Evolutionary conservation across 2,797 vertebrate genomes (phyloP).

Genomic region (Poecilia velifera): DNA sequence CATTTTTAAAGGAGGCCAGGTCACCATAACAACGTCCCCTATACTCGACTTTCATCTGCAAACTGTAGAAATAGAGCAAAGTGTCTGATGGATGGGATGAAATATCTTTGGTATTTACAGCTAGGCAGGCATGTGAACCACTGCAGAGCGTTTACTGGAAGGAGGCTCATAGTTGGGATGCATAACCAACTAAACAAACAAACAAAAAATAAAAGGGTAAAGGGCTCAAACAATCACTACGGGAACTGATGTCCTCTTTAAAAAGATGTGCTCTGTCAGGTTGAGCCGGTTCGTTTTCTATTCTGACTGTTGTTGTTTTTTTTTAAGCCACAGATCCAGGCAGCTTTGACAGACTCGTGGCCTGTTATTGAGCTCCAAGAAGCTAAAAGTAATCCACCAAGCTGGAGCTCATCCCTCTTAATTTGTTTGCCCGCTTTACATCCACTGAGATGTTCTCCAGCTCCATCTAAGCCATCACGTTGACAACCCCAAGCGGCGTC

Average conservation of each 20-base stretch:
- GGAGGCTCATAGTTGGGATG: background rate
- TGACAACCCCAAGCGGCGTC: constrained; percentile 75
- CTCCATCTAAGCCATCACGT: constrained; percentile 78
- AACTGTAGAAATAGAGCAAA: background rate
- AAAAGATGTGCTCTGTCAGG: constrained; percentile 54
- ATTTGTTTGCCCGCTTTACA: constrained; percentile 76
- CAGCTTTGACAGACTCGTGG: constrained; percentile 50
- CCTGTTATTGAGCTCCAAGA: constrained; percentile 54
- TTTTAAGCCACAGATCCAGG: constrained; percentile 20
- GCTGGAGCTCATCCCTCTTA: constrained; percentile 76
- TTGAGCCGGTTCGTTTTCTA: constrained; percentile 63
- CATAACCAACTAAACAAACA: constrained; percentile 7
- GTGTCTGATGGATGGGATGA: background rate
- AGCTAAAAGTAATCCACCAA: constrained; percentile 78
- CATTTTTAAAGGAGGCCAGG: background rate
- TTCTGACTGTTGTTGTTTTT: background rate
- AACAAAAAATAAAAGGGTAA: constrained; percentile 22
- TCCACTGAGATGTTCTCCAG: constrained; percentile 74
- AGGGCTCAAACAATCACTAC: constrained; percentile 65
- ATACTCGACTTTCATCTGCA: background rate
- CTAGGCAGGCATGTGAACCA: background rate
- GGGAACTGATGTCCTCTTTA: constrained; percentile 62
- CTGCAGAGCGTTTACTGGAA: background rate
- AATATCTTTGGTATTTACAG: background rate
- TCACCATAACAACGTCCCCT: background rate